Conservation (phyloP, 2,888 invertebrate species). For the Anarsia innoxiella region DNA sequence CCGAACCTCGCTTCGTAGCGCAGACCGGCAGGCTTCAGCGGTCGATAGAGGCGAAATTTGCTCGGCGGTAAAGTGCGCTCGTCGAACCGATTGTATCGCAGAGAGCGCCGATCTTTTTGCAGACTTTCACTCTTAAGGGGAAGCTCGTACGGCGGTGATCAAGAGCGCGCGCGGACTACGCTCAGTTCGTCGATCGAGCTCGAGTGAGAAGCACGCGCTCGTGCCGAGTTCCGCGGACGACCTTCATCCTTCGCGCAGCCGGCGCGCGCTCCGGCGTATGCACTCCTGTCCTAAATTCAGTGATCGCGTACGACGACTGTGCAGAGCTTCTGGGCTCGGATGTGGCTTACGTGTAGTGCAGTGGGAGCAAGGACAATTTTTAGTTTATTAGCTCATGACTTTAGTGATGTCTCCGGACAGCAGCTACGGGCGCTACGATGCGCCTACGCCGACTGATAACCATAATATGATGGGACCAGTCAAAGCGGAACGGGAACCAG, state of each 20-base stretch:
- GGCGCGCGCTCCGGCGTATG: constrained; percentile 47
- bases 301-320: constrained; percentile 42
- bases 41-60: constrained; percentile 70
- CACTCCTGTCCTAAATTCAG: constrained; percentile 61
- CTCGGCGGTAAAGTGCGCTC: constrained; percentile 46
- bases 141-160: constrained; percentile 54
- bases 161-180: constrained; percentile 62
- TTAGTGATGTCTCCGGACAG: constrained; percentile 82
- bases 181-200: constrained; percentile 77
- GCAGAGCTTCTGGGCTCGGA: constrained; percentile 40
- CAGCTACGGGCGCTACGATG: constrained; percentile 74
- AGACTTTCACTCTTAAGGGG: constrained; percentile 76
- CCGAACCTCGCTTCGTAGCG: constrained; percentile 77
- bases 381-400: constrained; percentile 53
- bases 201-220: constrained; percentile 66
- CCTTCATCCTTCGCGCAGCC: constrained; percentile 67
- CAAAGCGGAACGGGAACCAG: constrained; percentile 77
- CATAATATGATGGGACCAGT: constrained; percentile 47
- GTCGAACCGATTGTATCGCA: constrained; percentile 71
- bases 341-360: constrained; percentile 67
- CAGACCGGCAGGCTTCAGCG: constrained; percentile 69
- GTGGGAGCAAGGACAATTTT: constrained; percentile 50
- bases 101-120: constrained; percentile 71
- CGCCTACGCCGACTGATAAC: constrained; percentile 70
- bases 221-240: constrained; percentile 52